Evolutionary conservation across 2,888 invertebrate genomes (phyloP).

Genomic region (Drosophila atripex): DNA sequence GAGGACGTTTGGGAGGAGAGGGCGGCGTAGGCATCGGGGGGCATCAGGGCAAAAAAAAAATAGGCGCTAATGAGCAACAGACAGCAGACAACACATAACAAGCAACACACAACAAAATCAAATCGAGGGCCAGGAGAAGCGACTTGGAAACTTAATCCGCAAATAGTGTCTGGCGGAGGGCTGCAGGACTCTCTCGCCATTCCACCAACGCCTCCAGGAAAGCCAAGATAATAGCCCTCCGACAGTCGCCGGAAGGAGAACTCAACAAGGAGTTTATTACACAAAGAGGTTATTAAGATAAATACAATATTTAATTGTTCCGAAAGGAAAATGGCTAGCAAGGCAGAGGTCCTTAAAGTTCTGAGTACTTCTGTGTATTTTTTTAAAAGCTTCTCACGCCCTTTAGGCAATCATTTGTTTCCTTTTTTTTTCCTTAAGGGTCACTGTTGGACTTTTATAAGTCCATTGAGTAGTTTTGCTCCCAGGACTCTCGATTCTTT

Average conservation of each 20-base stretch:
- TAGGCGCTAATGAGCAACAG: slow-evolving; percentile 39
- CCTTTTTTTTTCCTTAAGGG: not conserved
- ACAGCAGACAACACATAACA: slow-evolving; percentile 30
- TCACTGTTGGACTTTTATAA: slow-evolving; percentile 19
- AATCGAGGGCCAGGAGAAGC: not conserved
- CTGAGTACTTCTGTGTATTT: not conserved
- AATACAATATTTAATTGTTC: slow-evolving; percentile 46
- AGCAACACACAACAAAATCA: slow-evolving; percentile 13
- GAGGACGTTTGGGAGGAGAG: slow-evolving; percentile 15
- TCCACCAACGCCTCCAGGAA: not conserved
- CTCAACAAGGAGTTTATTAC: slow-evolving; percentile 42
- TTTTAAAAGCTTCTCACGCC: slow-evolving; percentile 13
- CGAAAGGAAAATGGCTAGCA: slow-evolving; percentile 5
- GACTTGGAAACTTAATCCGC: slow-evolving; percentile 27
- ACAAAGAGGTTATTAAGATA: slow-evolving; percentile 48
- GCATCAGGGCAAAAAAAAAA: too few species aligned
- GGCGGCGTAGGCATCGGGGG: not conserved
- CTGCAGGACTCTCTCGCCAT: not conserved
- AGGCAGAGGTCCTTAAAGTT: not conserved
- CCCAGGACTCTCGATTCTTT: slow-evolving; percentile 8
- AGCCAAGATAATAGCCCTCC: slow-evolving; percentile 1
- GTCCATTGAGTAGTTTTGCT: not conserved
- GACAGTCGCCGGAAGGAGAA: not conserved
- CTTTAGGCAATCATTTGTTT: slow-evolving; percentile 8
- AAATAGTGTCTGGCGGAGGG: slow-evolving; percentile 18